phyloP scores from a whole-genome alignment of 1,140 invertebrate species.

The Plutomurus gul region DNA sequence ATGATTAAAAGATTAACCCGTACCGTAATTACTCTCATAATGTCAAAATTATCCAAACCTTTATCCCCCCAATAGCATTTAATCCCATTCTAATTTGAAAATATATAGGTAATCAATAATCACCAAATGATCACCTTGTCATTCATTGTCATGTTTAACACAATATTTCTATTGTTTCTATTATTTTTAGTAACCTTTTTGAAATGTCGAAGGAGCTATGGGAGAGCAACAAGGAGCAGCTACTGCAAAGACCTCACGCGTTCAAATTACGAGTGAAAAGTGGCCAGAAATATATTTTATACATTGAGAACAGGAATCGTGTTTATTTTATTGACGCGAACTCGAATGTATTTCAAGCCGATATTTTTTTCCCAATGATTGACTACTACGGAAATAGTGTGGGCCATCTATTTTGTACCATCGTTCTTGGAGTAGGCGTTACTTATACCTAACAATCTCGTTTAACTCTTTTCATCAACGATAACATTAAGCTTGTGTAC shows the following conservation, averaged over 20 bases:
- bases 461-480: too few species aligned
- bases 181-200: not conserved
- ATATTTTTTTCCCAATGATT: conserved; percentile 49
- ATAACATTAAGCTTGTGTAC: not conserved
- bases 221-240: conserved; percentile 54
- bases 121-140: too few species aligned
- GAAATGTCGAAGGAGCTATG: not conserved
- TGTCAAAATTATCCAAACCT: too few species aligned
- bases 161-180: not conserved
- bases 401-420: not conserved
- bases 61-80: too few species aligned
- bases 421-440: not conserved
- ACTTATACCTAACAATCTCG: too few species aligned
- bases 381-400: not conserved
- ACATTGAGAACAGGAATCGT: conserved; percentile 80
- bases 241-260: conserved; percentile 81
- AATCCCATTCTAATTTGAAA: too few species aligned
- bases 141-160: too few species aligned
- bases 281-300: conserved; percentile 97
- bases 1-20: too few species aligned
- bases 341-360: conserved; percentile 86
- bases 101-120: too few species aligned
- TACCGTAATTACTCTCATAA: too few species aligned
- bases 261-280: conserved; percentile 98
- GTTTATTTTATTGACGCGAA: conserved; percentile 95